These are phyloP conservation scores for Hemibagrus wyckioides DNA, from an alignment of 2,113 vertebrate species.

Conservation along the genomic window DNA sequence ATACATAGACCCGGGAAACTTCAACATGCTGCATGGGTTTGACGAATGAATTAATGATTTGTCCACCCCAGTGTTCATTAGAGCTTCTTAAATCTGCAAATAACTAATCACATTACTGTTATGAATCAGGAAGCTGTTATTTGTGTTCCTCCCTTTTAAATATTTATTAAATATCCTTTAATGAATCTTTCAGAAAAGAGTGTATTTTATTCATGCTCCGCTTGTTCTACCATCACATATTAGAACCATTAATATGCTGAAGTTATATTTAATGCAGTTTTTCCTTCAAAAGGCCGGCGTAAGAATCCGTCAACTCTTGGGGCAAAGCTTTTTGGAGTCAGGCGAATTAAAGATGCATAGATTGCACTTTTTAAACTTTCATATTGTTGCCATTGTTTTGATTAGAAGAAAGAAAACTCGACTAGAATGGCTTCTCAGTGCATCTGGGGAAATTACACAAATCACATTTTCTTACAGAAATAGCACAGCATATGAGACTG, in stretches of 20 bases:
- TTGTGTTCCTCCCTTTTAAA: neutral
- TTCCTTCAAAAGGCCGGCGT: neutral
- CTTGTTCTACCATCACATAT: slow-evolving; percentile 28
- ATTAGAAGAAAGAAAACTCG: slow-evolving; percentile 42
- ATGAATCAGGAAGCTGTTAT: slow-evolving; percentile 9
- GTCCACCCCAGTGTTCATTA: neutral
- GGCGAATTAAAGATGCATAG: slow-evolving; percentile 48
- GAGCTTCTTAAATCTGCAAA: slow-evolving; percentile 2
- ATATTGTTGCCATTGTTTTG: slow-evolving; percentile 46
- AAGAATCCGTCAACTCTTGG: slow-evolving; percentile 23
- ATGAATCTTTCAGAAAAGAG: slow-evolving; percentile 13
- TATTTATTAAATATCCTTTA: slow-evolving; percentile 24
- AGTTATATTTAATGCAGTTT: slow-evolving; percentile 34
- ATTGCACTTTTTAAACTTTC: slow-evolving; percentile 47
- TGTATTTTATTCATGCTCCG: neutral
- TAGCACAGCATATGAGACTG: slow-evolving; percentile 44
- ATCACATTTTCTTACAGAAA: slow-evolving; percentile 50
- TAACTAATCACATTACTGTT: slow-evolving; percentile 23
- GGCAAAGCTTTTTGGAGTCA: slow-evolving; percentile 27
- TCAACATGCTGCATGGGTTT: neutral
- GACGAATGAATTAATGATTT: neutral
- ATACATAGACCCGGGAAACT: neutral
- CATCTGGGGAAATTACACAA: slow-evolving; percentile 50
- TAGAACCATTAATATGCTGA: slow-evolving; percentile 34
- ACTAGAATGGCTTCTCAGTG: slow-evolving; percentile 38